These are phyloP conservation scores for Hecatera dysodea DNA, from an alignment of 2,888 invertebrate genomes.

Conservation along the genomic window DNA sequence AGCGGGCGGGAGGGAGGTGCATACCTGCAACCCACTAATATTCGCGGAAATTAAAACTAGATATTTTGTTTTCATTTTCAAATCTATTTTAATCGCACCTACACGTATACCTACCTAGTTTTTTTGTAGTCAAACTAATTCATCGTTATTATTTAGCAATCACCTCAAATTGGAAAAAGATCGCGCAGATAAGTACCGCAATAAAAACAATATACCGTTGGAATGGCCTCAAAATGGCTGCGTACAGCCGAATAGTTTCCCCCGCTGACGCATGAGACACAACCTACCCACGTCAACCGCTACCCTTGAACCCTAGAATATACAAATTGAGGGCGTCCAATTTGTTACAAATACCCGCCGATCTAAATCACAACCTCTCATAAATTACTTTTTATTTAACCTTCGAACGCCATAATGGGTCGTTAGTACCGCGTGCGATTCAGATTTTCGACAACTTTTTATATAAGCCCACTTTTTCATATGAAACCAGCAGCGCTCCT, in stretches of 20 bases:
- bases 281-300: conserved; percentile 41
- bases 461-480: conserved; percentile 3
- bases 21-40: too few relatives aligned
- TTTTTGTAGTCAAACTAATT: conserved; percentile 2
- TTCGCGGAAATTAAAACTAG: too few relatives aligned
- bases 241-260: conserved; percentile 32
- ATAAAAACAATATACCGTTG: conserved; percentile 34
- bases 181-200: conserved; percentile 32
- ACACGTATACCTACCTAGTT: not conserved
- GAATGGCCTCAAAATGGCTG: conserved; percentile 10
- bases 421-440: conserved; percentile 46
- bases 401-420: conserved; percentile 56
- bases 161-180: conserved; percentile 32
- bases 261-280: conserved; percentile 50
- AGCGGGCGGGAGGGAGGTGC: too few relatives aligned
- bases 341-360: conserved; percentile 46
- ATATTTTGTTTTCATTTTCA: too few relatives aligned
- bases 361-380: conserved; percentile 62
- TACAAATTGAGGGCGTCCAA: conserved; percentile 48
- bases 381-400: conserved; percentile 64
- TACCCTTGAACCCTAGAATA: conserved; percentile 58
- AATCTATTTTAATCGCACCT: not conserved
- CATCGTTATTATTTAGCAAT: conserved; percentile 25
- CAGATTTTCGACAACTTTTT: conserved; percentile 34
- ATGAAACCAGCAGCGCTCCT: too few relatives aligned